These are phyloP conservation scores for Amiota mariae DNA, from an alignment of 2,888 invertebrate genomes.

Conservation along the genomic window DNA sequence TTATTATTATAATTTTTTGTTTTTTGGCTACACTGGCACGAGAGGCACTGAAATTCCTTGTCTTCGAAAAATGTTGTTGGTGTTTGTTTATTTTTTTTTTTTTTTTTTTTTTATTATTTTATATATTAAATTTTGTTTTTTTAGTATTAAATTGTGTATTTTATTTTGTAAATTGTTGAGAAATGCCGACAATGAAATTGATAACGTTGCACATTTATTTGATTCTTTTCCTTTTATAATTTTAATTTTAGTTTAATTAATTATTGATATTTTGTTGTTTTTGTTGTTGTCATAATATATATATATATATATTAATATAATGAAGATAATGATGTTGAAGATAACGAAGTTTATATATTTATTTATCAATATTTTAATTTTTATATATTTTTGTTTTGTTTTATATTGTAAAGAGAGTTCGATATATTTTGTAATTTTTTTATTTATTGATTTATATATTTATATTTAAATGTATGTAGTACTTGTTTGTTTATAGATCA, in stretches of 20 bases:
- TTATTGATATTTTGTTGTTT: constrained; percentile 17
- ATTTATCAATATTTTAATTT: too few species aligned
- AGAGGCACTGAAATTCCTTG: constrained; percentile 68
- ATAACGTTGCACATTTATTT: constrained; percentile 30
- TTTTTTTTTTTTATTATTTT: constrained; percentile 18
- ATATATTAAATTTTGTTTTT: too few species aligned
- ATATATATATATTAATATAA: constrained; percentile 26
- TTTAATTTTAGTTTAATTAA: neutral
- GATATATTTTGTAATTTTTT: constrained; percentile 26
- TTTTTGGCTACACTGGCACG: constrained; percentile 68
- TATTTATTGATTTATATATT: constrained; percentile 43
- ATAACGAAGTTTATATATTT: too few species aligned
- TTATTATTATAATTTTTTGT: constrained; percentile 16
- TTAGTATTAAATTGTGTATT: too few species aligned
- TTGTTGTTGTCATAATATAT: neutral
- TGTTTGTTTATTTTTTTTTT: constrained; percentile 27
- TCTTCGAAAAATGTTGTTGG: constrained; percentile 55
- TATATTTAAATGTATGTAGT: constrained; percentile 35
- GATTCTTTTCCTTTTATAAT: neutral
- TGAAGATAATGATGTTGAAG: constrained; percentile 47
- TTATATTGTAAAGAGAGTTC: too few species aligned
- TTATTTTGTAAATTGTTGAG: constrained; percentile 1
- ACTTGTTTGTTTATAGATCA: constrained; percentile 44
- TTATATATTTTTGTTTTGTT: too few species aligned
- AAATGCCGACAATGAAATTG: constrained; percentile 20